A percentile compares a stretch with the other conserved stretches of the same genome.
Evolutionary conservation across 2,113 vertebrate species (phyloP).

Genomic region (Caranx melampygus): DNA sequence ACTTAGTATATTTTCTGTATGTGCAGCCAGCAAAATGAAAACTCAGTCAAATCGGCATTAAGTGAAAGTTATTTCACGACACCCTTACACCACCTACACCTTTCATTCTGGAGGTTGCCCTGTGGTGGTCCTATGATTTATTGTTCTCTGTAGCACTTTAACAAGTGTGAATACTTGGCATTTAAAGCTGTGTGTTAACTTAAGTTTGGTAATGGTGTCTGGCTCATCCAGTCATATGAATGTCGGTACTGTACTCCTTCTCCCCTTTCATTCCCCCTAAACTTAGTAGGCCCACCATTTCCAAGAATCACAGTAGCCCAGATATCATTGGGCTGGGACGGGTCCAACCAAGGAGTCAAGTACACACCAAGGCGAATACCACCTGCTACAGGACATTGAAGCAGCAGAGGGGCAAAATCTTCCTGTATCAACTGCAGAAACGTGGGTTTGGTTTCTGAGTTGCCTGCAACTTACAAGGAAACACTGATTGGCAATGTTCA

Average conservation of each 20-base stretch:
- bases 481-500: not conserved
- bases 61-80: not conserved
- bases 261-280: slow-evolving; percentile 73
- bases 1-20: not conserved
- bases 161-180: slow-evolving; percentile 62
- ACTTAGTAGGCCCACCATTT: slow-evolving; percentile 74
- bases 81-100: not conserved
- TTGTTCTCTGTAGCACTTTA: slow-evolving; percentile 32
- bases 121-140: slow-evolving; percentile 20
- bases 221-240: slow-evolving; percentile 45
- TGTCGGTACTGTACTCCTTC: slow-evolving; percentile 67
- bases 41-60: not conserved
- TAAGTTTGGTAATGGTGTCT: slow-evolving; percentile 29
- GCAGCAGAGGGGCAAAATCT: slow-evolving; percentile 10
- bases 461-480: slow-evolving; percentile 10
- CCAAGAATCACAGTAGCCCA: slow-evolving; percentile 68
- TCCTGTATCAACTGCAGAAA: slow-evolving; percentile 22
- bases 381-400: slow-evolving; percentile 58
- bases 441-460: slow-evolving; percentile 8
- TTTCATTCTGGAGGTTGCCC: not conserved
- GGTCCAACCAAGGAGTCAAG: slow-evolving; percentile 61
- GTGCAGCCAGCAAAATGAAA: too few species aligned
- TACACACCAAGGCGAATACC: slow-evolving; percentile 56
- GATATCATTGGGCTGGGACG: slow-evolving; percentile 57
- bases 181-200: slow-evolving; percentile 53